phyloP scores from a whole-genome alignment of 2,888 invertebrate species.

The Diarsia mendica region DNA sequence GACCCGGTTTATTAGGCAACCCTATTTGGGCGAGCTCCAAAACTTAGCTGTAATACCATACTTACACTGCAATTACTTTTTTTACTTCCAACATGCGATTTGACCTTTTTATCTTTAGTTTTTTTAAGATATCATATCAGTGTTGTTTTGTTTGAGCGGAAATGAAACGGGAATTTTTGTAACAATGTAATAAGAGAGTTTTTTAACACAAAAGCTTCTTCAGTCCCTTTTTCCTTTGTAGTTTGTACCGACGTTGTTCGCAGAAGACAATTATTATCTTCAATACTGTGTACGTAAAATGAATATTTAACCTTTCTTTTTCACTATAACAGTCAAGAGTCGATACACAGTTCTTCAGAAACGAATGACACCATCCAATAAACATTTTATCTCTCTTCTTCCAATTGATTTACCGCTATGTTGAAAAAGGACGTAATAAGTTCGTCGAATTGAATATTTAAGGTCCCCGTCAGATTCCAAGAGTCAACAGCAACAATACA shows the following conservation, averaged over 20 bases:
- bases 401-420: conserved; percentile 36
- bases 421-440: conserved; percentile 35
- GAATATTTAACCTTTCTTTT: conserved; percentile 23
- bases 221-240: conserved; percentile 35
- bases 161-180: conserved; percentile 21
- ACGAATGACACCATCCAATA: conserved; percentile 42
- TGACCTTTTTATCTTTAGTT: conserved; percentile 5
- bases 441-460: conserved; percentile 48
- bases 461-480: conserved; percentile 59
- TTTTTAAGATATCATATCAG: conserved; percentile 7
- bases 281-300: conserved; percentile 29
- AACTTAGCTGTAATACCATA: conserved; percentile 12
- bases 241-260: conserved; percentile 22
- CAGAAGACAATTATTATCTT: conserved; percentile 47
- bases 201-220: conserved; percentile 34
- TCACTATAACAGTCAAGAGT: conserved; percentile 2
- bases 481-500: conserved; percentile 64
- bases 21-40: conserved; percentile 37
- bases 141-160: conserved; percentile 22
- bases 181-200: conserved; percentile 41
- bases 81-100: conserved; percentile 17
- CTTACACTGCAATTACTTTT: conserved; percentile 19
- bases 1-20: conserved; percentile 33
- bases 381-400: conserved; percentile 28
- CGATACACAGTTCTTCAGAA: conserved; percentile 19